These are phyloP conservation scores for Gnathonemus longibarbis DNA, from an alignment of 2,113 vertebrate species.

Conservation along the genomic window DNA sequence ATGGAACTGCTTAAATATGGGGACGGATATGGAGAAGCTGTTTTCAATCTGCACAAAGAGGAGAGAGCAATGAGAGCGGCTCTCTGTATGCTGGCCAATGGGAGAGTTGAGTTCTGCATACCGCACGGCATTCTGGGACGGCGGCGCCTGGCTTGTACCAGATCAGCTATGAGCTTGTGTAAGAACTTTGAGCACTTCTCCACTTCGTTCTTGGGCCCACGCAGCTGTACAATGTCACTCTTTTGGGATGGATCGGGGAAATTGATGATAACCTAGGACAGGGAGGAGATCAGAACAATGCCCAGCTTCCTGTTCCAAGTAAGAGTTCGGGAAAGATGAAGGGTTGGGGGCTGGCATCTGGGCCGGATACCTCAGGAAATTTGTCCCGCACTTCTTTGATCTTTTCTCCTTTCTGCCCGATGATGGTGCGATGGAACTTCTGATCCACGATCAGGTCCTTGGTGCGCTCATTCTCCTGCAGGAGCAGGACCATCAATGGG, in stretches of 20 bases:
- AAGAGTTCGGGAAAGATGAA: neutral
- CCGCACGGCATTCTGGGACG: neutral
- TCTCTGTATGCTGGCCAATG: neutral
- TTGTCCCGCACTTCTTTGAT: slow-evolving; percentile 76
- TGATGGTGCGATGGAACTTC: slow-evolving; percentile 70
- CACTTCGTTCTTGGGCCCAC: slow-evolving; percentile 73
- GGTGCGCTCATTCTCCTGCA: slow-evolving; percentile 70
- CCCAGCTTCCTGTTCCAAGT: neutral
- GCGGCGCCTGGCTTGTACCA: slow-evolving; percentile 41
- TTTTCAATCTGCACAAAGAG: slow-evolving; percentile 60
- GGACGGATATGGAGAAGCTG: slow-evolving; percentile 68
- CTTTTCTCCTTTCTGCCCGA: slow-evolving; percentile 76
- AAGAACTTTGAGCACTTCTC: slow-evolving; percentile 75
- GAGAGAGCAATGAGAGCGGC: neutral
- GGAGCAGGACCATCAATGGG: neutral
- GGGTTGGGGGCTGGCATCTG: neutral
- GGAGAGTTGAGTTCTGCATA: neutral
- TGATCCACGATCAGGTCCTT: slow-evolving; percentile 74
- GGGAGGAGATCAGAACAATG: neutral
- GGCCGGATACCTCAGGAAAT: slow-evolving; percentile 64
- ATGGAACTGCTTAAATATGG: slow-evolving; percentile 73
- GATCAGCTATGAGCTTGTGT: slow-evolving; percentile 67
- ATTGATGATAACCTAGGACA: slow-evolving; percentile 67
- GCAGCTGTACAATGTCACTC: slow-evolving; percentile 70
- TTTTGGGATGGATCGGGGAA: slow-evolving; percentile 73